Percentiles rank a stretch among this genome's conserved stretches.
These are phyloP conservation scores for Pristionchus japonicus DNA, from an alignment of 2,888 invertebrate genomes.

Conservation along the genomic window DNA sequence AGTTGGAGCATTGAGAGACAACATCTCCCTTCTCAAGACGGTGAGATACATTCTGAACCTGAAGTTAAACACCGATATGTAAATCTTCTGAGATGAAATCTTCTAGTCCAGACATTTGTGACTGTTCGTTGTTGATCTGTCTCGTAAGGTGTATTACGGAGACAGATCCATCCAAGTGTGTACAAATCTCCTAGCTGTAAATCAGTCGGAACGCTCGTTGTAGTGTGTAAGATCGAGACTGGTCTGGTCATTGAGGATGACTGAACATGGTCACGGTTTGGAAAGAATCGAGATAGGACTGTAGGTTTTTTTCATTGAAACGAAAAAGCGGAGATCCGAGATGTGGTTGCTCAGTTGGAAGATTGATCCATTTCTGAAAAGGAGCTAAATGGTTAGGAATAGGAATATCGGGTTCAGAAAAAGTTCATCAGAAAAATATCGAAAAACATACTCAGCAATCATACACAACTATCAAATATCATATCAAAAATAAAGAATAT, in stretches of 20 bases:
- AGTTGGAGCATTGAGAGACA: slow-evolving; percentile 73
- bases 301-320: not conserved
- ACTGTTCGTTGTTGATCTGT: too few species aligned
- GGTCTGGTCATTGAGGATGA: not conserved
- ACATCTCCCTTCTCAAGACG: slow-evolving; percentile 71
- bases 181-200: not conserved
- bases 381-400: not conserved
- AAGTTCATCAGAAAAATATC: too few species aligned
- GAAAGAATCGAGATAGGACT: not conserved
- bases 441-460: too few species aligned
- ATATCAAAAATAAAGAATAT: not conserved
- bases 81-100: too few species aligned
- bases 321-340: not conserved
- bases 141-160: not conserved
- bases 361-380: not conserved
- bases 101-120: too few species aligned
- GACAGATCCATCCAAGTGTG: not conserved
- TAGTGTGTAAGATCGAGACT: not conserved
- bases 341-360: not conserved
- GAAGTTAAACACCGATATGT: too few species aligned
- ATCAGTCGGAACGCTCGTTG: not conserved
- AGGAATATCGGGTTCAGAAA: too few species aligned
- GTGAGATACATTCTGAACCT: too few species aligned
- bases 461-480: too few species aligned
- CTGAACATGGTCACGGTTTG: not conserved